Evolutionary conservation across 2,888 invertebrate species (phyloP), one percentile per base, ranked within the genome.

Genomic region (Blastobasis lacticolella): DNA sequence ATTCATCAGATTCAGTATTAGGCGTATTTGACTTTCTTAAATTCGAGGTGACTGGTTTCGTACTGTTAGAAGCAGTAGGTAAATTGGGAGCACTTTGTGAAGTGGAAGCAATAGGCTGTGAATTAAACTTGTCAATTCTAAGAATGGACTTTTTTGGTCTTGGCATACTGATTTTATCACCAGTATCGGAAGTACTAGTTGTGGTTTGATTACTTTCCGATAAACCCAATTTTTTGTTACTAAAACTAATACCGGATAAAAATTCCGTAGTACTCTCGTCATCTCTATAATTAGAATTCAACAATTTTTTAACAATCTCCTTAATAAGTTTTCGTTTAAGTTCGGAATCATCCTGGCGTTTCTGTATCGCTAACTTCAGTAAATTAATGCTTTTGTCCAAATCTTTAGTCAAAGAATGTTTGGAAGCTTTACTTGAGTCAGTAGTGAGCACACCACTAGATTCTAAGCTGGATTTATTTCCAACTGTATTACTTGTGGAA

Each of bases 251-350:
- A 5, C 79, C 81, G 57, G 89, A 89, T 5, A 89, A 66, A 66
- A 89, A 88, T 46, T 88, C 88, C 46, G 82, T 85, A 4, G 78
- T 76, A 55, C 76, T 84, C 43, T 85, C 88, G 57, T 92, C 92
- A 66, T 90, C 91, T 46, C 87, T 86, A 65, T 91, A 92, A 58
- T 88, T 90, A 0, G 90, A 84, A 46, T 88, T 89, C 0, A 92
- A 73, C 9, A 93, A 79, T 67, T 90, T 89, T 56, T 90, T 86
- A 0, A 93, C 90, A 49, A 94, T 89, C 66, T 91, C 91, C 64
- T 91, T 91, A 10, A 93, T 88, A 46, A 93, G 85, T 62, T 90
- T 85, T 59, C 91, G 91, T 71, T 92, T 93, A 5, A 91, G 81
- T 41, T 86, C 76, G 10, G 88, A 73, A 70, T 92, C 90, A 58